phyloP scores from a whole-genome alignment of 1,140 invertebrate species.

The Euschistus heros region DNA sequence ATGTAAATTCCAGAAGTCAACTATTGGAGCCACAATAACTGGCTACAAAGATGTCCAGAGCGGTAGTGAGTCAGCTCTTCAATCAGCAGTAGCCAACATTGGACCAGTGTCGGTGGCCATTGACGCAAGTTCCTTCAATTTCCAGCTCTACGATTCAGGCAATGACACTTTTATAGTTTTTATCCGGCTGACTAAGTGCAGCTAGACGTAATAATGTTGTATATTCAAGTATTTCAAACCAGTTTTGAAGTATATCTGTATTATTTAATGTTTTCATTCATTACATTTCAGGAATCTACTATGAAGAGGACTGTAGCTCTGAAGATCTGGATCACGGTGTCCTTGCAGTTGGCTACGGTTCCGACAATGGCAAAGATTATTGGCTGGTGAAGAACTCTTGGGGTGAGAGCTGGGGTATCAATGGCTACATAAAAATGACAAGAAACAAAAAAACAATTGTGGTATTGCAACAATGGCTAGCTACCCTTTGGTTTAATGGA shows the following conservation, averaged over 20 bases:
- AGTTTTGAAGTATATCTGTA: not conserved
- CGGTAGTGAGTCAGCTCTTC: slow-evolving; percentile 34
- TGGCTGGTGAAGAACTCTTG: slow-evolving; percentile 81
- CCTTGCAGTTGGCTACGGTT: slow-evolving; percentile 69
- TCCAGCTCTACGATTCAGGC: slow-evolving; percentile 65
- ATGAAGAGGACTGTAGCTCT: slow-evolving; percentile 53
- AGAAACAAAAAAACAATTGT: slow-evolving; percentile 81
- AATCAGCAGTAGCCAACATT: slow-evolving; percentile 59
- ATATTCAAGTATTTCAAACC: too few species aligned
- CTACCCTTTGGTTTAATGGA: slow-evolving; percentile 64
- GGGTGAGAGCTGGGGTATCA: slow-evolving; percentile 68
- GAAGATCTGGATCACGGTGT: slow-evolving; percentile 78
- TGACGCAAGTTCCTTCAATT: slow-evolving; percentile 61
- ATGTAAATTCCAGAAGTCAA: slow-evolving; percentile 31
- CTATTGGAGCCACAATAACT: slow-evolving; percentile 52
- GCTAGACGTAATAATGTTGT: too few species aligned
- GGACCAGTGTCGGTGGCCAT: slow-evolving; percentile 66
- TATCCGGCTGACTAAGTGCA: too few species aligned
- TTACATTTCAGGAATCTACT: slow-evolving; percentile 46
- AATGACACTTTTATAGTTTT: not conserved
- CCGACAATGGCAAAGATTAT: slow-evolving; percentile 51
- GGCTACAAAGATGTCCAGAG: not conserved
- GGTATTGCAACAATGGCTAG: slow-evolving; percentile 75
- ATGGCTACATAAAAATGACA: slow-evolving; percentile 84
- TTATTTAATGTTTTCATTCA: not conserved